Conservation (phyloP, 2,888 invertebrate species). For the Germaria angustata region DNA sequence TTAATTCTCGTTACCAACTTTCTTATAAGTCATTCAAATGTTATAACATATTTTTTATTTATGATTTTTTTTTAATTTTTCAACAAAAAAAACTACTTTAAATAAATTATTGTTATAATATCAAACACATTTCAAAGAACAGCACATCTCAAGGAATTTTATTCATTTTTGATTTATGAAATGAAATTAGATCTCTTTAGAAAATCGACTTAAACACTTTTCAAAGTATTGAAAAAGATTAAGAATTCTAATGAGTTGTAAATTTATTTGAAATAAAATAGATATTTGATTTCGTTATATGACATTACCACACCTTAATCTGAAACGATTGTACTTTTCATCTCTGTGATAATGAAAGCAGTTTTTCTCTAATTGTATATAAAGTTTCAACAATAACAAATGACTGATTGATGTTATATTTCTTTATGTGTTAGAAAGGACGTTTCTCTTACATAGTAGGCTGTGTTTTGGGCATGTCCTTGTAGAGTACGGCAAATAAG, state of each 20-base stretch:
- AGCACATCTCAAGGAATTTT: neutral
- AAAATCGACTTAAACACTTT: neutral
- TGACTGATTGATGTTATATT: too few species aligned
- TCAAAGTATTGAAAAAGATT: too few species aligned
- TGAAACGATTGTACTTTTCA: too few species aligned
- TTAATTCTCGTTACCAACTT: constrained; percentile 41
- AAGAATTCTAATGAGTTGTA: neutral
- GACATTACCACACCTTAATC: neutral
- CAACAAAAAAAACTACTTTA: neutral
- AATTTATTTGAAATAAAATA: neutral
- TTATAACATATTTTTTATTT: constrained; percentile 48
- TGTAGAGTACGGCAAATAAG: too few species aligned
- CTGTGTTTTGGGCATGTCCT: too few species aligned
- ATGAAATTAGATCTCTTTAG: neutral
- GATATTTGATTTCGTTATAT: neutral
- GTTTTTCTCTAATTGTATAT: too few species aligned
- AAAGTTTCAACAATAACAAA: too few species aligned
- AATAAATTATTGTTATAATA: neutral
- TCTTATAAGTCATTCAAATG: constrained; percentile 35
- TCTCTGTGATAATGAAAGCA: too few species aligned
- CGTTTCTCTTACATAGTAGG: too few species aligned
- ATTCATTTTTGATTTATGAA: neutral
- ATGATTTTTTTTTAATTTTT: neutral
- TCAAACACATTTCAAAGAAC: too few species aligned
- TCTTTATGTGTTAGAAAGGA: too few species aligned